phyloP scores from a whole-genome alignment of 2,113 vertebrate genomes.

The Cynoglossus semilaevis region DNA sequence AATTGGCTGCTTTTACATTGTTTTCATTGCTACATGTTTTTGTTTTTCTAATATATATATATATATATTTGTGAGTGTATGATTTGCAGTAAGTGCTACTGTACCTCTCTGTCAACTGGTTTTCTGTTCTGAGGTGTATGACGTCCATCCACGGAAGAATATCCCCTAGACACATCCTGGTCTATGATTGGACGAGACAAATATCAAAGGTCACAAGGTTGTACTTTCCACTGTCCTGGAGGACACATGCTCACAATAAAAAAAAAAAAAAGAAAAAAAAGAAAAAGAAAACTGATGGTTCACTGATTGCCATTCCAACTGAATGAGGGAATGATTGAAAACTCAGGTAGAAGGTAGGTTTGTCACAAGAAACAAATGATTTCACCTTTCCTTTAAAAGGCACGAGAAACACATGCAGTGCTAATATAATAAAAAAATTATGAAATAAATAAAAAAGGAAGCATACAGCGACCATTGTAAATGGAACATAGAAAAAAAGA shows the following conservation, averaged over 20 bases:
- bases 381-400: conserved; percentile 30
- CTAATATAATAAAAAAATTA: conserved; percentile 17
- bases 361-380: conserved; percentile 54
- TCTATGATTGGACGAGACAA: conserved; percentile 78
- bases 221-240: not conserved
- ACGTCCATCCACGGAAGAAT: conserved; percentile 83
- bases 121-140: conserved; percentile 83
- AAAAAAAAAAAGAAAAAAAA: too few relatives aligned
- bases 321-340: conserved; percentile 48
- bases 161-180: conserved; percentile 85
- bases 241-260: conserved; percentile 16
- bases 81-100: not conserved
- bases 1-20: too few relatives aligned
- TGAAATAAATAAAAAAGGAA: conserved; percentile 30
- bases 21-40: too few relatives aligned
- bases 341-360: conserved; percentile 50
- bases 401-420: conserved; percentile 31
- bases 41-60: too few relatives aligned
- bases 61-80: not conserved
- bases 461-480: conserved; percentile 16
- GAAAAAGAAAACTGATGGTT: too few relatives aligned
- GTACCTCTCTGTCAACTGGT: conserved; percentile 92
- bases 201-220: conserved; percentile 24
- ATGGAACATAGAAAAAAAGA: conserved; percentile 10
- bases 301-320: conserved; percentile 43